Percentiles rank a stretch among this genome's conserved stretches.
Conservation (phyloP, 2,888 invertebrate species). For the Drosophila putrida region DNA sequence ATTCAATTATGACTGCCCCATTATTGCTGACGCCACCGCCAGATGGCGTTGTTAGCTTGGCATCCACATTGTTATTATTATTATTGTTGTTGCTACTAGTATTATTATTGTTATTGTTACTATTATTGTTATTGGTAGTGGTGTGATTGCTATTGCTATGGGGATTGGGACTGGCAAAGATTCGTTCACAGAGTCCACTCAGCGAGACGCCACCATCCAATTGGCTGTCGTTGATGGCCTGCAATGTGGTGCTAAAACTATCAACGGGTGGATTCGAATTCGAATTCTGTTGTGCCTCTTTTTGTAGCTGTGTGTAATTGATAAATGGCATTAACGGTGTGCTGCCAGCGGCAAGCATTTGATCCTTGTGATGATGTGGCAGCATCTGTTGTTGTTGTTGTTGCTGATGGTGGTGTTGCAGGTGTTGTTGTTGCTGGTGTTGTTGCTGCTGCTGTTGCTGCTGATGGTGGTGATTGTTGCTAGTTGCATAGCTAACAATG, state of each 20-base stretch:
- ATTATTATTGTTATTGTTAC: conserved; percentile 27
- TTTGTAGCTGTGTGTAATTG: conserved; percentile 56
- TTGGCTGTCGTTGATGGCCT: conserved; percentile 64
- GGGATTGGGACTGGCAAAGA: conserved; percentile 70
- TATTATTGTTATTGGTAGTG: conserved; percentile 33
- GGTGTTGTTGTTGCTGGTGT: conserved; percentile 43
- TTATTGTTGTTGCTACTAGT: conserved; percentile 36
- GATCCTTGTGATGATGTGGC: conserved; percentile 80
- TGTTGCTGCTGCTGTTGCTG: conserved; percentile 37
- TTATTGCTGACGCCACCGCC: conserved; percentile 6
- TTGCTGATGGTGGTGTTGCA: conserved; percentile 32
- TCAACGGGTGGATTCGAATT: conserved; percentile 46
- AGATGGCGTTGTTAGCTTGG: conserved; percentile 36
- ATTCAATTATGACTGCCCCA: conserved; percentile 59
- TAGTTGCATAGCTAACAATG: conserved; percentile 46
- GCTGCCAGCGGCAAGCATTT: conserved; percentile 80
- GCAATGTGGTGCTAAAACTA: conserved; percentile 49
- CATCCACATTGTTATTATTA: conserved; percentile 52
- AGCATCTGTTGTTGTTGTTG: conserved; percentile 47
- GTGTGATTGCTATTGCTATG: conserved; percentile 38
- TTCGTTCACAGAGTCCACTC: conserved; percentile 73
- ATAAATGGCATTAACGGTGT: conserved; percentile 67
- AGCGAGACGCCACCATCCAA: conserved; percentile 66
- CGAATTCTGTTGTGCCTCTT: conserved; percentile 44
- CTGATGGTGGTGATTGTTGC: conserved; percentile 33